Base-by-base conservation (phyloP, 2,888 invertebrate genomes). In the Nematopogon swammerdamellus region DNA sequence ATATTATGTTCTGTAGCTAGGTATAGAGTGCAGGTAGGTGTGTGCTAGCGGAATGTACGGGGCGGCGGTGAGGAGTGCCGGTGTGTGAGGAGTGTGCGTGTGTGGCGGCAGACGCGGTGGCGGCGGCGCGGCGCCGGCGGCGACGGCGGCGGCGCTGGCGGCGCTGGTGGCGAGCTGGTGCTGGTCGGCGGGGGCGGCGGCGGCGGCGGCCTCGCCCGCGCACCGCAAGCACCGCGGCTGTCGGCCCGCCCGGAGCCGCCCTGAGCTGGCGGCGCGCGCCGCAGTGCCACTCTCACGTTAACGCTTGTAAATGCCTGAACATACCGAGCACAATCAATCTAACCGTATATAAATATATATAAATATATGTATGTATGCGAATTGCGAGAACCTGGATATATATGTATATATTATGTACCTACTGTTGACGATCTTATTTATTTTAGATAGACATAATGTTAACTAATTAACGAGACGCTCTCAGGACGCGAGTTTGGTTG, bases 171-270 rank as follows among this genome's bases (percentile, higher is more conserved):
- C 59, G 65, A 58, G 56, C 62, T 65, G 60, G 64, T 67, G 55
- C 65, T 66, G n/a, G n/a, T n/a, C 65, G 71, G 51, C 68, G 63
- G 57, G 59, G 54, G 61, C 54, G 52, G 44, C 45, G 44, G 52
- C 36, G 18, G 46, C 50, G 52, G 50, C 44, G 36, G 11, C 11
- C 36, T 3, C 11, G n/a, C 11, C n/a, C 44, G 57, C 69, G 63
- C 80, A 79, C 68, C 77, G 80, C 74, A 79, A 80, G 72, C 80
- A 80, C 65, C 80, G 80, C 72, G 80, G 80, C 72, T 79, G 76
- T 68, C 76, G 80, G 76, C 76, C 49, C 46, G 47, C 68, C 69
- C 76, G 73, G 76, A 79, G 65, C 80, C 80, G 63, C 79, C 77
- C 70, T 77, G 77, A 77, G 65, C 67, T 50, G 52, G 54, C 55